A percentile compares a stretch with the other conserved stretches of the same genome.
These are phyloP conservation scores for Platichthys flesus DNA, from an alignment of 2,113 vertebrate species.

Conservation along the genomic window DNA sequence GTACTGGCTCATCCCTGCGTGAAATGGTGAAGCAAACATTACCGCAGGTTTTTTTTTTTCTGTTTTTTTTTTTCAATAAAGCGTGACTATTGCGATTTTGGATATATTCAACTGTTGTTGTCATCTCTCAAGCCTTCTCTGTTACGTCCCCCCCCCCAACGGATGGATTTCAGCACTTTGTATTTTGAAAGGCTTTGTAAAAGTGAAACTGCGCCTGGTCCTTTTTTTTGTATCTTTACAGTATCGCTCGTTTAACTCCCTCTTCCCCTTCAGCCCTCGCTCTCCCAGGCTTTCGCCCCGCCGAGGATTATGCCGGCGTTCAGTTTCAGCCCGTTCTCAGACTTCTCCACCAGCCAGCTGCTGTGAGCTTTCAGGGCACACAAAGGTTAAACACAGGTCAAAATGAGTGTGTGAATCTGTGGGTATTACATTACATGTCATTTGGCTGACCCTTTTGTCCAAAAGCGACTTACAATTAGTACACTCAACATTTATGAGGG, in stretches of 20 bases:
- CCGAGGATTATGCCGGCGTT: conserved; percentile 62
- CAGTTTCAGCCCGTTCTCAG: conserved; percentile 69
- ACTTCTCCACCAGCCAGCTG: conserved; percentile 70
- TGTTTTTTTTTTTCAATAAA: conserved; percentile 76
- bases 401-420: conserved; percentile 34
- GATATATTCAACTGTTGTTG: conserved; percentile 2
- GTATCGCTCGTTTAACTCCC: not conserved
- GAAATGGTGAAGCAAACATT: conserved; percentile 10
- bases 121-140: not conserved
- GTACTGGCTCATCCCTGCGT: not conserved
- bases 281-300: conserved; percentile 11
- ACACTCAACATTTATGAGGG: too few species aligned
- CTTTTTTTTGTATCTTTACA: too few species aligned
- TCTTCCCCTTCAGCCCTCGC: not conserved
- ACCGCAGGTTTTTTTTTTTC: conserved; percentile 56
- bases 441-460: too few species aligned
- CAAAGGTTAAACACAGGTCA: conserved; percentile 62
- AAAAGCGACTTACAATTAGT: too few species aligned
- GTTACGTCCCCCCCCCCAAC: not conserved
- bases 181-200: not conserved
- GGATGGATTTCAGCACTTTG: not conserved
- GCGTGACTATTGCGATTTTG: conserved; percentile 60
- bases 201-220: not conserved
- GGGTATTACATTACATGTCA: not conserved
- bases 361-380: conserved; percentile 43